phyloP scores from a whole-genome alignment of 2,888 invertebrate genomes.

The Meandrusa payeni region DNA sequence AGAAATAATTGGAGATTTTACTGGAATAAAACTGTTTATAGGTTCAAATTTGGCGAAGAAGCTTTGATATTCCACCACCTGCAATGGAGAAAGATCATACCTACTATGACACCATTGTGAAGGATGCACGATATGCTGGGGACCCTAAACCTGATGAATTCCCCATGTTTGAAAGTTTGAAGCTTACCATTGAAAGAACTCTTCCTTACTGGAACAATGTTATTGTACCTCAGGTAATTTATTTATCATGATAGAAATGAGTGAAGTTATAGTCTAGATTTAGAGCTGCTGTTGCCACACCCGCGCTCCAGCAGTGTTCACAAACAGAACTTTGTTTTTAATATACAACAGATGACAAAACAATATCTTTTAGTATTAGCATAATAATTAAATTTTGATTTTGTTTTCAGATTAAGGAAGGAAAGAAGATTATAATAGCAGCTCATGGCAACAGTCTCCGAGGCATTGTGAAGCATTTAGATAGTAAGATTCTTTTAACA shows the following conservation, averaged over 20 bases:
- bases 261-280: too few species aligned
- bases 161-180: conserved; percentile 91
- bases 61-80: conserved; percentile 91
- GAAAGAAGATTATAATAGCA: conserved; percentile 89
- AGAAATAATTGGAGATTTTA: neutral
- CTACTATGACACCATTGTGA: conserved; percentile 87
- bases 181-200: conserved; percentile 89
- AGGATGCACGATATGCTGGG: conserved; percentile 86
- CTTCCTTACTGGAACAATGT: conserved; percentile 93
- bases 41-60: conserved; percentile 93
- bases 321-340: too few species aligned
- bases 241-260: too few species aligned
- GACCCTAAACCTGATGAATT: conserved; percentile 88
- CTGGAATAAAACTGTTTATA: conserved; percentile 33
- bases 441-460: conserved; percentile 93
- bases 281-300: too few species aligned
- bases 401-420: conserved; percentile 86
- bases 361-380: too few species aligned
- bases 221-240: conserved; percentile 84
- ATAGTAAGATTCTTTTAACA: too few species aligned
- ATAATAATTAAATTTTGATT: too few species aligned
- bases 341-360: too few species aligned
- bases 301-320: too few species aligned
- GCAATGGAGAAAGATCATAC: conserved; percentile 88
- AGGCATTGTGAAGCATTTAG: conserved; percentile 92